phyloP scores from a whole-genome alignment of 2,888 invertebrate species.

The Noctua fimbriata region DNA sequence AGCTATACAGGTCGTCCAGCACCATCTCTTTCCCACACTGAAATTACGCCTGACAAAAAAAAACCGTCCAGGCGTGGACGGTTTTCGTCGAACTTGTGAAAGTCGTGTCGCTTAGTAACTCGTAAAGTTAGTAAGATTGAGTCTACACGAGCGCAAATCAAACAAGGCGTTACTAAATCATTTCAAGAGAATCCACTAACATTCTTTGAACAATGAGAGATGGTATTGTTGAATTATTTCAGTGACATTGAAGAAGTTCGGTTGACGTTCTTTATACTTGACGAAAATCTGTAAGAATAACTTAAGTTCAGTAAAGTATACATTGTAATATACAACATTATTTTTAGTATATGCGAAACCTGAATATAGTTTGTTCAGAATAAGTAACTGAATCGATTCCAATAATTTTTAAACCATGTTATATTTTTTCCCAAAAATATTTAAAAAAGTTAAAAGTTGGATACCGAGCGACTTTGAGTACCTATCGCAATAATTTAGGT shows the following conservation, averaged over 20 bases:
- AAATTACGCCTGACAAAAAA: too few relatives aligned
- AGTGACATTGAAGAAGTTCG: not conserved
- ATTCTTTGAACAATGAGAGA: not conserved
- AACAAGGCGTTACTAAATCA: not conserved
- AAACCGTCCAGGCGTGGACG: too few relatives aligned
- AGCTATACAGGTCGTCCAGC: too few relatives aligned
- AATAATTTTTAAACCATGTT: too few relatives aligned
- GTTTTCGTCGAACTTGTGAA: not conserved
- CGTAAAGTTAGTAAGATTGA: not conserved
- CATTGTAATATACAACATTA: not conserved
- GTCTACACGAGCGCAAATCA: not conserved
- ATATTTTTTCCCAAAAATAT: too few relatives aligned
- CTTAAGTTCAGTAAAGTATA: not conserved
- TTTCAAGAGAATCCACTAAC: not conserved
- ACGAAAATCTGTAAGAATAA: not conserved
- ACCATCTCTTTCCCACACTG: too few relatives aligned
- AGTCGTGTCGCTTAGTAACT: not conserved
- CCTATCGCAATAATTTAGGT: too few relatives aligned
- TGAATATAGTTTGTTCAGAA: too few relatives aligned
- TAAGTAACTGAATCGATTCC: too few relatives aligned
- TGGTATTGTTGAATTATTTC: constrained; percentile 11
- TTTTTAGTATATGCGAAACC: too few relatives aligned
- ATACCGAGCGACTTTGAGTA: too few relatives aligned
- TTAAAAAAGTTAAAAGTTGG: too few relatives aligned
- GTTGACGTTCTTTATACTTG: not conserved